Conservation (phyloP, 2,113 vertebrate species). For the Micronycteris hirsuta region DNA sequence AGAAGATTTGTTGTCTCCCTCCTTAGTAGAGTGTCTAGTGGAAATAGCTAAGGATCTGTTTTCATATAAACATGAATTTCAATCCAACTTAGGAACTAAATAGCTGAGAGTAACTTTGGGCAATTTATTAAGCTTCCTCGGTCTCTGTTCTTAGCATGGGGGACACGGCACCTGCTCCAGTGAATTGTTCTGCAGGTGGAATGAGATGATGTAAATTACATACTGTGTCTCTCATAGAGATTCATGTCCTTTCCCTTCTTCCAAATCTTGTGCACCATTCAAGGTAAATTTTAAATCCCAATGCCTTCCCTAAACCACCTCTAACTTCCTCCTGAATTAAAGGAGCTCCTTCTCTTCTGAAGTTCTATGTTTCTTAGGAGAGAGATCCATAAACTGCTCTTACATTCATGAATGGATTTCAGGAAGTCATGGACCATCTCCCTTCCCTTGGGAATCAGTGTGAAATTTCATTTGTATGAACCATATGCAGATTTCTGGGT, state of each 20-base stretch:
- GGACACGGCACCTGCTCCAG: background rate
- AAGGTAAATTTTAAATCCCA: background rate
- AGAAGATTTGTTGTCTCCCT: background rate
- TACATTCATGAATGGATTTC: background rate
- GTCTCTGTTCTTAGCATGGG: background rate
- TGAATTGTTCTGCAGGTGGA: background rate
- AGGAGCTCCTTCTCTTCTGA: background rate
- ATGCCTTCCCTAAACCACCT: background rate
- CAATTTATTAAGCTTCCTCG: background rate
- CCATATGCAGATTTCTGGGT: background rate
- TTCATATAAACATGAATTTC: background rate
- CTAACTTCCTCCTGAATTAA: background rate
- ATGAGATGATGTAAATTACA: background rate
- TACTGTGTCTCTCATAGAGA: background rate
- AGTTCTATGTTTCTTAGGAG: background rate
- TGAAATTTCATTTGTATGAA: background rate
- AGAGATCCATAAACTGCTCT: background rate
- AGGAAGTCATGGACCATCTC: background rate
- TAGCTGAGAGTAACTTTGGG: background rate
- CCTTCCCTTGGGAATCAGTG: background rate
- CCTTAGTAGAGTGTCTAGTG: background rate
- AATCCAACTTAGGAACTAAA: background rate
- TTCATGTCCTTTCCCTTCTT: background rate
- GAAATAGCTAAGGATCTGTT: background rate
- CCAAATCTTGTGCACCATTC: background rate